Base-by-base conservation (phyloP, 2,113 vertebrate species). In the Podilymbus podiceps region DNA sequence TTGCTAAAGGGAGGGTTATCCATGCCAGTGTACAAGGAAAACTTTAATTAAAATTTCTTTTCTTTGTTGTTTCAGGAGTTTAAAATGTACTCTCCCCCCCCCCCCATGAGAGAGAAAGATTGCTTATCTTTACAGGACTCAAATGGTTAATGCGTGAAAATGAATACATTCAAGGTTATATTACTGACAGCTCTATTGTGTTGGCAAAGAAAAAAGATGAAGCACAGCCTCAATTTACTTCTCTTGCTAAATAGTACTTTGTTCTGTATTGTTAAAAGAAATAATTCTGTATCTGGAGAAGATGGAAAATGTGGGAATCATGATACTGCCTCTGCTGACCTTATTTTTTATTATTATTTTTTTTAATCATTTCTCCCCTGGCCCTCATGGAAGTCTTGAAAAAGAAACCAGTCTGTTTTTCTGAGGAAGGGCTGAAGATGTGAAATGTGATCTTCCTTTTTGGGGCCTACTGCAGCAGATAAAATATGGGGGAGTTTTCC, bases 171-270 rank as follows among this genome's bases (percentile, higher is more conserved):
- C 59, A 93, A 63, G 38, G 62, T 93, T 80, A 6, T 72, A 25
- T 93, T 78, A 78, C 69, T 90, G 79, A 90, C 69, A 85, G 67
- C 3, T 20, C 59, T 79, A 42, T 90, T 95, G 85, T 94, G 63
- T 46, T 82, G 64, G 75, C 33, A 89, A 80, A 93, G 68, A 33
- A 52, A 93, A 31, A 93, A 95, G 82, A 81, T 50, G 59, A 95
- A 81, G 89, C 50, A 69, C 25, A 77, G 59, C 71, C 44, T 95
- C 72, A 77, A 47, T 96, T 95, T 95, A 83, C 55, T 83, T 93
- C 76, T 86, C 72, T 84, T 81, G 64, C 52, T 97, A 91, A 63
- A 69, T 2, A 35, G 11, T 42, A 52, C 63, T 87, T 94, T 90
- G 42, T 77, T 85, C 60, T 52, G 8, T 56, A 52, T 63, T 76